Evolutionary conservation across 2,888 invertebrate genomes (phyloP).

Genomic region (Torymus aiolomorphi): DNA sequence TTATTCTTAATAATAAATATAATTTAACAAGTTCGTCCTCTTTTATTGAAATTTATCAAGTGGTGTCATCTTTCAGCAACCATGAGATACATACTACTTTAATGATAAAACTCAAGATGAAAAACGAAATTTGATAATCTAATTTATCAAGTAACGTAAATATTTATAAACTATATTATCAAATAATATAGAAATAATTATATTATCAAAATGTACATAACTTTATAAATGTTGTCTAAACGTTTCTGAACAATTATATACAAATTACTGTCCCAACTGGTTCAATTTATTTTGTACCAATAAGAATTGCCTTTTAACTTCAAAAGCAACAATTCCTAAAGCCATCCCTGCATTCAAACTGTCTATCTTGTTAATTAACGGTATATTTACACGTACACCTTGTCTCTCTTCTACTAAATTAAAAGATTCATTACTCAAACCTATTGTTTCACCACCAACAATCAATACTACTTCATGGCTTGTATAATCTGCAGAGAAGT

Average conservation of each 20-base stretch:
- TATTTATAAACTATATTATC: conserved; percentile 19
- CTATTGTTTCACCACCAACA: conserved; percentile 93
- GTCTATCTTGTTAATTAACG: conserved; percentile 85
- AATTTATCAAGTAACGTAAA: conserved; percentile 14
- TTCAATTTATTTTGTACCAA: conserved; percentile 24
- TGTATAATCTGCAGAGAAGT: conserved; percentile 80
- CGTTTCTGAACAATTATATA: not conserved
- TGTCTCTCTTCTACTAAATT: conserved; percentile 79
- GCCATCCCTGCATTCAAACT: conserved; percentile 92
- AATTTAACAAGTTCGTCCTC: not conserved
- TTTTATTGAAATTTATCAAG: conserved; percentile 8
- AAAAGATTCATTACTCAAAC: conserved; percentile 86
- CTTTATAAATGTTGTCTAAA: conserved; percentile 14
- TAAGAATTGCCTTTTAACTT: conserved; percentile 83
- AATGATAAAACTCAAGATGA: conserved; percentile 1
- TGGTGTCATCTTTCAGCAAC: conserved; percentile 19
- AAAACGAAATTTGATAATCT: conserved; percentile 13
- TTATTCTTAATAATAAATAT: not conserved
- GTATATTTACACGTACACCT: conserved; percentile 86
- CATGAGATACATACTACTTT: conserved; percentile 2
- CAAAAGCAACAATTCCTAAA: conserved; percentile 88
- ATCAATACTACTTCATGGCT: conserved; percentile 80
- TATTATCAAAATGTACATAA: conserved; percentile 22
- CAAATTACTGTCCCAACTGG: conserved; percentile 4
- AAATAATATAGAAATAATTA: conserved; percentile 3